Base-by-base conservation (phyloP, 1,140 invertebrate genomes). In the Thaumatotibia leucotreta region DNA sequence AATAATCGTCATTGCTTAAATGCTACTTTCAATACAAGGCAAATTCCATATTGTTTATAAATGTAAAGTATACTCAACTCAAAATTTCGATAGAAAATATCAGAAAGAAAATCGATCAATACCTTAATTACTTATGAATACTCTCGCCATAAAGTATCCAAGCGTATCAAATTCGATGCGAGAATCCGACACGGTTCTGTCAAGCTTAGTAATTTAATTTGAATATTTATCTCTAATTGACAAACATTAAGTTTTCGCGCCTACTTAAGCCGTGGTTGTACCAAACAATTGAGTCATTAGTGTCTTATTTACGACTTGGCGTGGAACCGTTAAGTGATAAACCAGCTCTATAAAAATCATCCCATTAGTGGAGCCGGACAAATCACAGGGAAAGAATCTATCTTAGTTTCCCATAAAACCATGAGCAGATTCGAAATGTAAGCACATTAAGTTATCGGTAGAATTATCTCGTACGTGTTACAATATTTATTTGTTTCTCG, bases 401-500 rank as follows among this genome's bases (percentile, higher is more conserved):
- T 75, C 76, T 72, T 82, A 83, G 81, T 81, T 83, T 79, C 75
- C 83, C 86, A 91, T 91, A 91, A 91, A 91, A 88, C 82, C 86
- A 89, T 91, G 88, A 91, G 85, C 86, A 84, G 79, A 88, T 87
- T 82, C 83, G 74, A 90, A 88, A 89, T 91, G 83, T 89, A 89
- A 85, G 85, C 86, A 89, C 86, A 91, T 91, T 91, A 91, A 83
- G 85, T 87, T 91, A 89, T 89, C 88, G 69, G 64, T 70, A 69
- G 80, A 91, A 89, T 89, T 91, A 91, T 91, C 88, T 86, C 75
- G 78, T 79, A 72, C 79, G 84, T 81, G 85, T 82, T 83, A 83
- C 84, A 90, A 89, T 91, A 89, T 91, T 91, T 89, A 91, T 91
- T 91, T 86, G 86, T 89, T 84, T 86, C 86, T 87, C 80, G 83